These are phyloP conservation scores for Cydia amplana DNA, from an alignment of 1,140 invertebrate genomes.

Conservation along the genomic window DNA sequence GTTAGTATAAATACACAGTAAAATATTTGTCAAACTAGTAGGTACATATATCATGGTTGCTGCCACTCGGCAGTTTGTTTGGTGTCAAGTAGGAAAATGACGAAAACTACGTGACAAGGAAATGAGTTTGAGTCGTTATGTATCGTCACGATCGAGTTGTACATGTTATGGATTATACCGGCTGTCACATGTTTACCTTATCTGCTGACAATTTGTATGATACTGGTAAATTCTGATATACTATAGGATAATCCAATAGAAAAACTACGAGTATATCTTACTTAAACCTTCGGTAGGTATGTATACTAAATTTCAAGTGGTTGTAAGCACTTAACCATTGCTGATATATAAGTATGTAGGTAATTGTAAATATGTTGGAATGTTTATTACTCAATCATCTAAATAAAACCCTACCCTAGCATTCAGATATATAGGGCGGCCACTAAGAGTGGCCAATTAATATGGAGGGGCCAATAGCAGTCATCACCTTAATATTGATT, in stretches of 20 bases:
- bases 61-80: not conserved
- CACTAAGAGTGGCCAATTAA: too few relatives aligned
- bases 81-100: conserved; percentile 3
- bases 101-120: not conserved
- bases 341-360: not conserved
- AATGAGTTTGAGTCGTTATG: not conserved
- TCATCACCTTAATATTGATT: too few relatives aligned
- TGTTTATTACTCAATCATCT: too few relatives aligned
- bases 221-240: not conserved
- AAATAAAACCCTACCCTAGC: too few relatives aligned
- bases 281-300: not conserved
- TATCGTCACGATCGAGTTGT: not conserved
- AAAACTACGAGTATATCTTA: not conserved
- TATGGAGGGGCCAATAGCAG: too few relatives aligned
- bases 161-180: not conserved
- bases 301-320: not conserved
- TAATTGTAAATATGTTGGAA: conserved; percentile 27
- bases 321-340: not conserved
- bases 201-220: not conserved
- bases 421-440: too few relatives aligned
- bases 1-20: not conserved
- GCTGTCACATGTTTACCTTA: conserved; percentile 14
- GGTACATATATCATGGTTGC: not conserved
- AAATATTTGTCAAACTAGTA: not conserved
- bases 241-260: conserved; percentile 18